These are phyloP conservation scores for Teinopalpus imperialis DNA, from an alignment of 2,888 invertebrate species.

Conservation along the genomic window DNA sequence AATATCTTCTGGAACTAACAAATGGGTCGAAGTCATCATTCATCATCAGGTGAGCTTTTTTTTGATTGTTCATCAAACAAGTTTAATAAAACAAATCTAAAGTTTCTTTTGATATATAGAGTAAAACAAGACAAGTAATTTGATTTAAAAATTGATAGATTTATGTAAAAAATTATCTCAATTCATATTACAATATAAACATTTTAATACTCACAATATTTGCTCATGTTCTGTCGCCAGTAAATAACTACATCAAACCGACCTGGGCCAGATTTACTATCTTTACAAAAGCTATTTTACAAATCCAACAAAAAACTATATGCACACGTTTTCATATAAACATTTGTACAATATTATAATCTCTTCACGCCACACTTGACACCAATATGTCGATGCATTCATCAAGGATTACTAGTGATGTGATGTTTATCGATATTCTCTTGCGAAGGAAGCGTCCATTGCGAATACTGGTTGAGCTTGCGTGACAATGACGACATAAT, in stretches of 20 bases:
- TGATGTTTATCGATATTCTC: constrained; percentile 72
- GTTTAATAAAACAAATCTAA: too few relatives aligned
- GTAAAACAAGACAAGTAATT: too few relatives aligned
- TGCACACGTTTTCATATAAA: constrained; percentile 24
- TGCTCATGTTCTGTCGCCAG: constrained; percentile 4
- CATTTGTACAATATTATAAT: constrained; percentile 73
- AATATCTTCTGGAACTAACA: too few relatives aligned
- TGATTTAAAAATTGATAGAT: too few relatives aligned
- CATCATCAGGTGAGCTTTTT: too few relatives aligned
- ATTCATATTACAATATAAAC: too few relatives aligned
- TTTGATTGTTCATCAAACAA: too few relatives aligned
- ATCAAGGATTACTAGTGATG: constrained; percentile 56
- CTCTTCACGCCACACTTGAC: constrained; percentile 78
- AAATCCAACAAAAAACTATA: constrained; percentile 14
- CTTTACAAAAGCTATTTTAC: constrained; percentile 9
- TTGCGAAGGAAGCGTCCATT: constrained; percentile 53
- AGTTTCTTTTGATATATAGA: too few relatives aligned
- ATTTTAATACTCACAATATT: too few relatives aligned
- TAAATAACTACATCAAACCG: constrained; percentile 21
- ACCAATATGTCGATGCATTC: constrained; percentile 60
- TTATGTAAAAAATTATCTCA: too few relatives aligned
- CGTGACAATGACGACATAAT: constrained; percentile 66
- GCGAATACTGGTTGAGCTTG: constrained; percentile 46
- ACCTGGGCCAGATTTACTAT: not conserved
- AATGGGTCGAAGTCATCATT: too few relatives aligned